These are phyloP conservation scores for Dione juno DNA, from an alignment of 2,888 invertebrate species.

Conservation along the genomic window DNA sequence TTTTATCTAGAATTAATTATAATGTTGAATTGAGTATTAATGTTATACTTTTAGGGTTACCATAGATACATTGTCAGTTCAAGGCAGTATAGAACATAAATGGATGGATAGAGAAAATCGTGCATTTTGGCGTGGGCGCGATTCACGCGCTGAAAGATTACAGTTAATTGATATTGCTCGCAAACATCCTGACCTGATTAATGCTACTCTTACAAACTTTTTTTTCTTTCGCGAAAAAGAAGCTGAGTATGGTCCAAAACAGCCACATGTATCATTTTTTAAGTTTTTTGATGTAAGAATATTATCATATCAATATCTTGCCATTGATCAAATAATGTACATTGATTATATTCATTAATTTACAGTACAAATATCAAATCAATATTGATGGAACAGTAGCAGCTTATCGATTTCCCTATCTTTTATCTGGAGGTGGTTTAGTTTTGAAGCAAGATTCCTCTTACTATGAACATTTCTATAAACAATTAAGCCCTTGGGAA, in stretches of 20 bases:
- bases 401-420: slow-evolving; percentile 96
- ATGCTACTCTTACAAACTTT: slow-evolving; percentile 96
- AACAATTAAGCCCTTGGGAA: slow-evolving; percentile 87
- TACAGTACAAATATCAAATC: slow-evolving; percentile 96
- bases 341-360: slow-evolving; percentile 29
- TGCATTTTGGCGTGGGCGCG: slow-evolving; percentile 96
- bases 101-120: slow-evolving; percentile 90
- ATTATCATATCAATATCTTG: neutral
- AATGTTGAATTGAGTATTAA: neutral
- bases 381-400: slow-evolving; percentile 98
- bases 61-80: slow-evolving; percentile 95
- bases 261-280: slow-evolving; percentile 93
- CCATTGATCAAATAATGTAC: neutral
- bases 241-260: slow-evolving; percentile 92
- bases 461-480: slow-evolving; percentile 98
- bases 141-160: slow-evolving; percentile 93
- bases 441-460: slow-evolving; percentile 96
- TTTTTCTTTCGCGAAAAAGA: slow-evolving; percentile 96
- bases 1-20: neutral
- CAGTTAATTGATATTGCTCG: slow-evolving; percentile 91
- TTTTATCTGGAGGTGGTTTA: slow-evolving; percentile 93
- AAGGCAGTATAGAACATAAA: slow-evolving; percentile 87
- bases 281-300: slow-evolving; percentile 94
- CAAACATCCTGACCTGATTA: slow-evolving; percentile 88
- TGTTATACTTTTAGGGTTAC: slow-evolving; percentile 86